These are phyloP conservation scores for Myripristis murdjan DNA, from an alignment of 2,797 vertebrate species.

Conservation along the genomic window DNA sequence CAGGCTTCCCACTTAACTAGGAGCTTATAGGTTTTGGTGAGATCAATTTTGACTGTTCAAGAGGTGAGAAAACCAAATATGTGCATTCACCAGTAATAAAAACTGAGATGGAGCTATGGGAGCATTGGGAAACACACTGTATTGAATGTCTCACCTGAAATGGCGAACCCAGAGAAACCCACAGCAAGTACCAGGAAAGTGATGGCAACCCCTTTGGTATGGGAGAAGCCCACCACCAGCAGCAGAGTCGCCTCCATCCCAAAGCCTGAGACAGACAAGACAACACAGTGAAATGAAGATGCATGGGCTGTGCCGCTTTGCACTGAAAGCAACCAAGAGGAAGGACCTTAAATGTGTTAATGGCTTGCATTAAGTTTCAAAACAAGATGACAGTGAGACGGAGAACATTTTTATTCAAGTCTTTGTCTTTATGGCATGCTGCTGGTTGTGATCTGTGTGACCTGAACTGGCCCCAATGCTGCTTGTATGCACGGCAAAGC, in stretches of 20 bases:
- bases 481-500: background rate
- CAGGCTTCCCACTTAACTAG: too few species aligned
- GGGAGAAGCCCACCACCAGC: conserved; percentile 94
- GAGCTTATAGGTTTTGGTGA: background rate
- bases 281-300: background rate
- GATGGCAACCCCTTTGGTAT: conserved; percentile 91
- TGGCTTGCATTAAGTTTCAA: background rate
- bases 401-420: background rate
- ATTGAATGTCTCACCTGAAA: conserved; percentile 87
- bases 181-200: conserved; percentile 93
- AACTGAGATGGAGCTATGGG: too few species aligned
- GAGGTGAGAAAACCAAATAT: background rate
- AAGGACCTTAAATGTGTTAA: too few species aligned
- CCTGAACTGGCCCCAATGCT: background rate
- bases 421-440: conserved; percentile 1
- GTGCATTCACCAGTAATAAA: background rate
- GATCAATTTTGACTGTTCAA: background rate
- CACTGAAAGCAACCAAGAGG: background rate
- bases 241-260: conserved; percentile 94
- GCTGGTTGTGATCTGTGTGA: background rate
- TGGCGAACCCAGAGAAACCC: conserved; percentile 95
- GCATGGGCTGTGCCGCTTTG: background rate
- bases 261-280: conserved; percentile 81
- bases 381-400: background rate
- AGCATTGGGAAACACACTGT: background rate